Conservation (phyloP, 2,113 vertebrate species). For the Ammospiza caudacuta region DNA sequence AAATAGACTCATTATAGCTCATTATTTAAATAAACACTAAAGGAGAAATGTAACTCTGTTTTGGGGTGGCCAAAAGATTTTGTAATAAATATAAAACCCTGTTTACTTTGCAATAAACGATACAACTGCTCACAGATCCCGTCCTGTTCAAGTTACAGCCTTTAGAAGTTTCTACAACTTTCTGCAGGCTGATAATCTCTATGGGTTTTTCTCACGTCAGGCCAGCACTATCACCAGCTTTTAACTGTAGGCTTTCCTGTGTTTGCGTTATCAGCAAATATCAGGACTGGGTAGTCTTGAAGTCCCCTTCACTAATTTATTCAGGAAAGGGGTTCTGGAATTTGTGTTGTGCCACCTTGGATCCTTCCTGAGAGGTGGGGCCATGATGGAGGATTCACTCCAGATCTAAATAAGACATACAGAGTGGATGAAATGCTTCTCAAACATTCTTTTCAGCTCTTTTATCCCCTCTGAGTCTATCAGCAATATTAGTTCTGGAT, state of each 20-base stretch:
- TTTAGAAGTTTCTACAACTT: background rate
- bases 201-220: background rate
- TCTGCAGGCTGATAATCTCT: background rate
- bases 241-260: background rate
- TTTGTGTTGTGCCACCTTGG: background rate
- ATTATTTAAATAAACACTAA: conserved; percentile 3
- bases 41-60: background rate
- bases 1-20: background rate
- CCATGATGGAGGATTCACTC: background rate
- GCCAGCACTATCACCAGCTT: background rate
- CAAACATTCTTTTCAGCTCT: background rate
- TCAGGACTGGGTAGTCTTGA: background rate
- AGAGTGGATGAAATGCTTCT: background rate
- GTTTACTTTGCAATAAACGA: background rate
- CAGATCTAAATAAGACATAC: background rate
- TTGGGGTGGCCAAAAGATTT: background rate
- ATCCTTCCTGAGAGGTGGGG: background rate
- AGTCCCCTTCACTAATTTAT: background rate
- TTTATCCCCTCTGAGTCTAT: background rate
- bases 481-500: background rate
- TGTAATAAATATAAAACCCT: background rate
- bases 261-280: background rate
- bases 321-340: background rate
- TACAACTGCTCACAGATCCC: background rate
- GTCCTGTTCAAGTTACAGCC: background rate